Evolutionary conservation across 2,797 vertebrate species (phyloP), one percentile per base, ranked within the genome.

Genomic region (Hapalemur alaotrensis): DNA sequence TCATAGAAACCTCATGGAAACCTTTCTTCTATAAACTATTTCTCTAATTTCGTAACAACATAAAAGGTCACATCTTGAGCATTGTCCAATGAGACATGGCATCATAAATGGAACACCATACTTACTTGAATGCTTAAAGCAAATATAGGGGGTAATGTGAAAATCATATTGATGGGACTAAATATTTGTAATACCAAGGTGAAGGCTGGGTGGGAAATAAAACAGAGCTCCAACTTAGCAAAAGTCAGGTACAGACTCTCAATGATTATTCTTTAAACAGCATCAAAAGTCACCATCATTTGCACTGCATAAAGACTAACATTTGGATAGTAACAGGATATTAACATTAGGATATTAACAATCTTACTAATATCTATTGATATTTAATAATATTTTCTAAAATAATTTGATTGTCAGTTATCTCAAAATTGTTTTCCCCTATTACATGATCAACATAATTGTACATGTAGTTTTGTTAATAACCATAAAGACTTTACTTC

Each of bases 31-130:
- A 84, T 73, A 15, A 1, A 95, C 54, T 93, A 95, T 84, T 95
- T 98, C 84, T 98, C 92, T 96, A 98, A 97, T 94, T 95, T 96
- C 75, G 94, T 30, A 93, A 84, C 59, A 97, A 96, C 57, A 50
- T 48, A 87, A 12, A 54, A 63, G 10, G 95, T 22, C 0, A 87
- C 89, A 82, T 91, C 89, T 1, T 0, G 38, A 94, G 1, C 22
- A 78, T 41, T 95, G 94, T 61, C 57, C 23, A 95, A 22, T 38
- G 25, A 89, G 38, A 95, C 57, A 65, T 0, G 12, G 32, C 35
- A 82, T 30, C 73, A 93, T 35, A 67, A 96, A 95, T 65, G 30
- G 30, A n/a, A 94, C 73, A 73, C 3, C 52, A 93, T 0, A 0
- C 50, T 0, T 85, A n/a, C 52, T 5, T 73, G 80, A 91, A 91